Evolutionary conservation across 2,113 vertebrate genomes (phyloP), one percentile per base, ranked within the genome.

Genomic region (Emydura subglobosa): DNA sequence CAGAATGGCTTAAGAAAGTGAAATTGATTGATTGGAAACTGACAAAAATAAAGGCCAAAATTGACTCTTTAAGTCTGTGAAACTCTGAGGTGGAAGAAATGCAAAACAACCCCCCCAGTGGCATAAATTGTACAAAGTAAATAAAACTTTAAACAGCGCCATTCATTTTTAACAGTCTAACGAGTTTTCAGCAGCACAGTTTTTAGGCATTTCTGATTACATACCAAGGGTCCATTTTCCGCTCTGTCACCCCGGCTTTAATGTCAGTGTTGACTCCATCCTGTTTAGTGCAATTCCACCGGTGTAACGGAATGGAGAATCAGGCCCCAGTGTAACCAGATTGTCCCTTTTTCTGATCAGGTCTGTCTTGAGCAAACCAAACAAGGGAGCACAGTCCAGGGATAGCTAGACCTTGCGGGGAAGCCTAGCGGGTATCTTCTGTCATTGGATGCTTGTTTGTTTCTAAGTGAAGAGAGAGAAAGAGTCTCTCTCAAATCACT

Each of bases 1-100:
- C 83, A 95, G 82, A 96, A 89, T 65, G 85, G 80, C 90, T 97
- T 94, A 90, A 89, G 90, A 68, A 85, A 79, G 91, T 29, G 53
- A 91, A 85, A 88, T 95, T 96, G 94, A 95, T 96, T 91, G 55
- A 95, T 96, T 91, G 55, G 87, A 79, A 61, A 16, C 82, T 22
- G 68, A 79, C 93, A 92, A 88, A 57, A 78, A 39, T 61, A 84
- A 94, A 94, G 93, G 81, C 85, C 87, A 92, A 34, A 96, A 97
- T 89, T 76, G 93, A 95, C 95, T 92, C 89, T 83, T 68, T 87
- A 8, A 0, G 89, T 92, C 97, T 91, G 0, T 92, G 72, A 44
- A 88, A 95, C 94, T 89, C 87, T 83, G 87, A 50, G 81, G 39
- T 44, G 0, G 9, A 72, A 76, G 51, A 53, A 76, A 80, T 0